These are phyloP conservation scores for Cynocephalus volans DNA, from an alignment of 2,113 vertebrate genomes.

Conservation along the genomic window DNA sequence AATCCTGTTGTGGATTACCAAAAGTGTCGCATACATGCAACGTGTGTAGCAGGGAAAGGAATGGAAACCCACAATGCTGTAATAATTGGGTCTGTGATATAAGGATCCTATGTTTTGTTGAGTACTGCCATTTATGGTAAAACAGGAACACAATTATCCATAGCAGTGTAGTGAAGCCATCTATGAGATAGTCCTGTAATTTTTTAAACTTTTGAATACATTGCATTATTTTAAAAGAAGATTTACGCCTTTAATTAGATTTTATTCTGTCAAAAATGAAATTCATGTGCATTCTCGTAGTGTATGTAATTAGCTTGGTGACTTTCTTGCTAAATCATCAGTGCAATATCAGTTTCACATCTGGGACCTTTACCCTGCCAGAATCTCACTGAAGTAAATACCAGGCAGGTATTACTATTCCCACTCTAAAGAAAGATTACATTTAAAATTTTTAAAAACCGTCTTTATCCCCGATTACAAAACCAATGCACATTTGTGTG, in stretches of 20 bases:
- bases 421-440: too few species aligned
- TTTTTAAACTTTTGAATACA: background rate
- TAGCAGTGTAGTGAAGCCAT: background rate
- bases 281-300: background rate
- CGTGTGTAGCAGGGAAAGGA: background rate
- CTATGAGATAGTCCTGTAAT: background rate
- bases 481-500: background rate
- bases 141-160: background rate
- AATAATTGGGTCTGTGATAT: background rate
- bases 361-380: background rate
- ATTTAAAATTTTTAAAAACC: background rate
- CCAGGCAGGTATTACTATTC: too few species aligned
- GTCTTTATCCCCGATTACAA: background rate
- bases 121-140: background rate
- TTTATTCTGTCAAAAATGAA: background rate
- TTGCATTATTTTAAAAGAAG: background rate
- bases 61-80: accelerated
- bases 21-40: too few species aligned
- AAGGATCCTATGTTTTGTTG: background rate
- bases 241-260: background rate
- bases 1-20: background rate
- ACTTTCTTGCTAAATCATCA: background rate
- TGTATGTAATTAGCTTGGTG: accelerated
- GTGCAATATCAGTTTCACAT: accelerated
- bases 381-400: background rate